A percentile compares a stretch with the other conserved stretches of the same genome.
These are phyloP conservation scores for Hirudo medicinalis DNA, from an alignment of 1,140 invertebrate genomes.

Conservation along the genomic window DNA sequence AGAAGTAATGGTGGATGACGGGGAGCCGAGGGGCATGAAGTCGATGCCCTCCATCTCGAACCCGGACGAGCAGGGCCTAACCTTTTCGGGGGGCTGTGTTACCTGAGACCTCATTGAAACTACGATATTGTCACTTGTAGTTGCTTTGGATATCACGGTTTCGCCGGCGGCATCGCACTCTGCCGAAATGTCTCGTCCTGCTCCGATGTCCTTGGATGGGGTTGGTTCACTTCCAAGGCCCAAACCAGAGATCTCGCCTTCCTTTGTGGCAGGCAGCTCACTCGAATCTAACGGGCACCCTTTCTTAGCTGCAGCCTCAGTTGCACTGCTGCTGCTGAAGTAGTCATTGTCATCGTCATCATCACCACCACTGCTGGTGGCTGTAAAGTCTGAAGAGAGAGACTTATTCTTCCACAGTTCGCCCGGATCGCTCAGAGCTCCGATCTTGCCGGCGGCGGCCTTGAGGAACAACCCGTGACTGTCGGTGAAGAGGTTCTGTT, in stretches of 20 bases:
- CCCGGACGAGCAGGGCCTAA: not conserved
- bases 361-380: not conserved
- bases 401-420: not conserved
- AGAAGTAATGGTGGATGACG: not conserved
- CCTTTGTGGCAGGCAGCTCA: not conserved
- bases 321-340: not conserved
- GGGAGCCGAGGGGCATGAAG: not conserved
- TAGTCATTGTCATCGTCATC: not conserved
- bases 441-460: not conserved
- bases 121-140: not conserved
- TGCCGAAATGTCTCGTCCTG: not conserved
- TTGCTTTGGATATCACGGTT: not conserved
- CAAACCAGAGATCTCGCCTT: not conserved
- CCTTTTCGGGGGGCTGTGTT: not conserved
- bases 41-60: not conserved
- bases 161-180: not conserved
- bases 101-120: not conserved
- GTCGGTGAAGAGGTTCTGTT: not conserved
- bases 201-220: not conserved
- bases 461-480: too few relatives aligned
- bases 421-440: constrained; percentile 2
- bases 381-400: not conserved
- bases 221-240: not conserved
- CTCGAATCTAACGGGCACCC: not conserved
- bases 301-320: not conserved